Conservation (phyloP, 2,888 invertebrate genomes). For the Calameuta filiformis region DNA sequence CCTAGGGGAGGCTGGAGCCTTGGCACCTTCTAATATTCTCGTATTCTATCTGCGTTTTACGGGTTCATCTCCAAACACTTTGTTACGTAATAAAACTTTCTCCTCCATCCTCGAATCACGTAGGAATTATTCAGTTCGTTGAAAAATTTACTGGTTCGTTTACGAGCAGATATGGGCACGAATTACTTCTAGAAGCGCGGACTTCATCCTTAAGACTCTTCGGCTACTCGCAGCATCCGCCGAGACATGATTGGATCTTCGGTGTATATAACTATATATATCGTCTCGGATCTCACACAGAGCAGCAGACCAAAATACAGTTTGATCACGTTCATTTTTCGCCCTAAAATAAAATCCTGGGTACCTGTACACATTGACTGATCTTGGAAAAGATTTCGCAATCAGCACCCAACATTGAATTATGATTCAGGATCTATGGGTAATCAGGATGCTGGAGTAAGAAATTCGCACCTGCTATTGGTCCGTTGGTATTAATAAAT, state of each 20-base stretch:
- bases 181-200: constrained; percentile 11
- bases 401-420: background rate
- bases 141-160: constrained; percentile 22
- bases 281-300: background rate
- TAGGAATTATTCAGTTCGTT: constrained; percentile 17
- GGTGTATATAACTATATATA: background rate
- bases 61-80: constrained; percentile 20
- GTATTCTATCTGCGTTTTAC: constrained; percentile 12
- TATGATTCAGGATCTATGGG: background rate
- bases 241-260: background rate
- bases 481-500: background rate
- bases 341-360: background rate
- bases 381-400: background rate
- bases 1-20: background rate
- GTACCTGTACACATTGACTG: background rate
- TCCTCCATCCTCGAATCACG: background rate
- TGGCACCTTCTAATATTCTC: background rate
- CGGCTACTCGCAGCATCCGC: background rate
- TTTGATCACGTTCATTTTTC: background rate
- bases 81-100: constrained; percentile 13
- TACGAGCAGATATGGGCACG: constrained; percentile 13
- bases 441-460: background rate
- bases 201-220: background rate
- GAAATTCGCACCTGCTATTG: background rate
- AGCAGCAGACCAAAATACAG: background rate